phyloP scores from a whole-genome alignment of 2,113 vertebrate genomes.

The Bufo bufo region DNA sequence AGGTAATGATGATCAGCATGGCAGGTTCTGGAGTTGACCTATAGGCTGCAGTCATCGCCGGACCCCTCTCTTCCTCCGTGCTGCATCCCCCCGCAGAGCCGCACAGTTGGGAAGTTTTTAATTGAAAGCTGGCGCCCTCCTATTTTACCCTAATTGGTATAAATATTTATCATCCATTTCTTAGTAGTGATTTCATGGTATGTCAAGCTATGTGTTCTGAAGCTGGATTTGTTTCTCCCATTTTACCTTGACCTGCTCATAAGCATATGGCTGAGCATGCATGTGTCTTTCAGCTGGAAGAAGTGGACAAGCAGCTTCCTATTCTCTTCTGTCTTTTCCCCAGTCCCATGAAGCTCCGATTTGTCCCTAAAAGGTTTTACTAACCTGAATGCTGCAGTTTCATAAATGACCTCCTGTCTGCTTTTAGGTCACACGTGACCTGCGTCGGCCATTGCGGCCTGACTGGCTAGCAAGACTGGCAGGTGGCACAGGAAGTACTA shows the following conservation, averaged over 20 bases:
- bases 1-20: not conserved
- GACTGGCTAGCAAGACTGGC: too few relatives aligned
- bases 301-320: too few relatives aligned
- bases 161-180: constrained; percentile 22
- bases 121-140: constrained; percentile 25
- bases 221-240: not conserved
- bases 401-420: not conserved
- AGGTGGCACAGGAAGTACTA: too few relatives aligned
- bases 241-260: not conserved
- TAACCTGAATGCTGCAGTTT: not conserved
- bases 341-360: too few relatives aligned
- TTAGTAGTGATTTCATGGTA: not conserved
- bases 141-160: not conserved
- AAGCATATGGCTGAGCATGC: not conserved
- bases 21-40: constrained; percentile 1
- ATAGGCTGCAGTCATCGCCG: not conserved
- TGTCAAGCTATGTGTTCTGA: not conserved
- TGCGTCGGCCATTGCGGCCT: too few relatives aligned
- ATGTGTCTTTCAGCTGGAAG: too few relatives aligned
- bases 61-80: not conserved
- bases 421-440: too few relatives aligned
- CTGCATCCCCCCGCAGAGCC: not conserved
- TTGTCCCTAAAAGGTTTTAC: too few relatives aligned
- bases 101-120: constrained; percentile 31
- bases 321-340: too few relatives aligned